A percentile compares a stretch with the other conserved stretches of the same genome.
Evolutionary conservation across 1,140 invertebrate genomes (phyloP).

Genomic region (Nomia melanderi): DNA sequence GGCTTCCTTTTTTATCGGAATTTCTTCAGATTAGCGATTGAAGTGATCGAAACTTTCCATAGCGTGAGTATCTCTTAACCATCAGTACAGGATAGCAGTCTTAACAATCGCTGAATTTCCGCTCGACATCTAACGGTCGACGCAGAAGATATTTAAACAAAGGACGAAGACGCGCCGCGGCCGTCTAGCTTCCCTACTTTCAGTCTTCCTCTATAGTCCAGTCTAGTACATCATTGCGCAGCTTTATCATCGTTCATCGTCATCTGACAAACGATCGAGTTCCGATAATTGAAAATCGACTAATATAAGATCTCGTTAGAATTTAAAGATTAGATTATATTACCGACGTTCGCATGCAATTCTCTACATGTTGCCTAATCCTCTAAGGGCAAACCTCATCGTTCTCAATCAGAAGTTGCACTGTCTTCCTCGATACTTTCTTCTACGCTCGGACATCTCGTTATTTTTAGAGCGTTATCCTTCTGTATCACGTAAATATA

Average conservation of each 20-base stretch:
- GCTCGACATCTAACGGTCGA: conserved; percentile 45
- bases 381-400: conserved; percentile 30
- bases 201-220: conserved; percentile 76
- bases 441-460: conserved; percentile 5
- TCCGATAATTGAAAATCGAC: conserved; percentile 53
- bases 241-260: conserved; percentile 49
- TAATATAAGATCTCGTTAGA: conserved; percentile 60
- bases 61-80: conserved; percentile 33
- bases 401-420: conserved; percentile 37
- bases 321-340: conserved; percentile 65
- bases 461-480: neutral
- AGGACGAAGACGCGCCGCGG: conserved; percentile 55
- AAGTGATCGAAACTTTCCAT: too few relatives aligned
- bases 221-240: conserved; percentile 70
- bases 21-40: too few relatives aligned
- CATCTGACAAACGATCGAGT: conserved; percentile 28
- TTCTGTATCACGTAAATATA: neutral
- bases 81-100: conserved; percentile 64
- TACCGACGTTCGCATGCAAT: conserved; percentile 65
- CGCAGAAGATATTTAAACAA: conserved; percentile 43
- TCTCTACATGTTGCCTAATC: conserved; percentile 52
- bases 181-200: conserved; percentile 57
- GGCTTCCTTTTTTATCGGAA: too few relatives aligned
- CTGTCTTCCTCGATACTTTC: neutral
- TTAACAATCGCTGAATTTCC: conserved; percentile 54